These are phyloP conservation scores for Cygnus olor DNA, from an alignment of 2,797 vertebrate genomes.

Conservation along the genomic window DNA sequence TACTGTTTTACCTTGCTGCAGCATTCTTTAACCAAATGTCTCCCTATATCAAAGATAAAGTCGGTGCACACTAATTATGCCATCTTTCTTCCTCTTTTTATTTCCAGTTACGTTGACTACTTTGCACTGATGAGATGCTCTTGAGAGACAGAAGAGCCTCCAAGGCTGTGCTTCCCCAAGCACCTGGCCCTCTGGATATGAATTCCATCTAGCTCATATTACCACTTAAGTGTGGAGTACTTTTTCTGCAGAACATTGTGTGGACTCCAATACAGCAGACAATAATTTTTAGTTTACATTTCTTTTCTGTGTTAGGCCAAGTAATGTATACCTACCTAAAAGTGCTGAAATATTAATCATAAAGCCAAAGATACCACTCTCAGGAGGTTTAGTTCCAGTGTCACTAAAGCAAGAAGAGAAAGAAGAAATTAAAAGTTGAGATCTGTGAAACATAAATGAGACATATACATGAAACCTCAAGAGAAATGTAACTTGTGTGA, in stretches of 20 bases:
- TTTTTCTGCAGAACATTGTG: background rate
- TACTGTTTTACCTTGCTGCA: background rate
- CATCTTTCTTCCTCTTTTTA: background rate
- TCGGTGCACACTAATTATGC: background rate
- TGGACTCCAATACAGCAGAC: background rate
- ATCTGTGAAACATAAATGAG: background rate
- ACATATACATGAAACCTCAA: background rate
- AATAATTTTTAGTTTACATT: background rate
- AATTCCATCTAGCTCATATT: background rate
- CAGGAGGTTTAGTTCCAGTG: conserved; percentile 88
- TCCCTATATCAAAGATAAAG: background rate
- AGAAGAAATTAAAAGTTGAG: conserved; percentile 20
- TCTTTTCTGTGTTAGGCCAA: background rate
- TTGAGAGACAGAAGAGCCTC: background rate
- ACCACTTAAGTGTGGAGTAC: background rate
- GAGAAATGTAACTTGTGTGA: background rate
- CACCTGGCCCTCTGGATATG: background rate
- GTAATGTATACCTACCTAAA: conserved; percentile 83
- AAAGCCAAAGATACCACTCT: conserved; percentile 94
- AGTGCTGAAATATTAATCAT: conserved; percentile 92
- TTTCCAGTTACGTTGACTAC: background rate
- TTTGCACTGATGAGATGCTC: background rate
- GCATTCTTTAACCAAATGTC: background rate
- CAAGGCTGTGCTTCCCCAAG: background rate
- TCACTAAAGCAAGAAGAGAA: conserved; percentile 81